Conservation (phyloP, 1,140 invertebrate genomes). For the Camponotus floridanus region DNA sequence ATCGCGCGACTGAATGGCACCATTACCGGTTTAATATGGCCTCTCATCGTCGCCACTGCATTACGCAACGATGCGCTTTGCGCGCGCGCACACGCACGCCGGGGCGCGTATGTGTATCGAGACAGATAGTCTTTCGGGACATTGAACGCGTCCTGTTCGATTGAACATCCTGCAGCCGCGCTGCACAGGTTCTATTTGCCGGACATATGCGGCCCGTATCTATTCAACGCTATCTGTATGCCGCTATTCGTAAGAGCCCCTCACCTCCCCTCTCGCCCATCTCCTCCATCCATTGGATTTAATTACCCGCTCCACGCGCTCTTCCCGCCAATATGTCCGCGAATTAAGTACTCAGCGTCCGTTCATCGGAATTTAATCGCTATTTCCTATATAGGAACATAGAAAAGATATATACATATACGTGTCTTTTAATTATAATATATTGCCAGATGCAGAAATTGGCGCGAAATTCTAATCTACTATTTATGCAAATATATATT, state of each 20-base stretch:
- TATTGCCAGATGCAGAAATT: not conserved
- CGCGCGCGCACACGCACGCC: slow-evolving; percentile 8
- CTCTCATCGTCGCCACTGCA: slow-evolving; percentile 68
- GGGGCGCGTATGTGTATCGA: slow-evolving; percentile 73
- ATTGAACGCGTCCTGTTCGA: slow-evolving; percentile 82
- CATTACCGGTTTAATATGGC: slow-evolving; percentile 76
- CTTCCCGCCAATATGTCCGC: not conserved
- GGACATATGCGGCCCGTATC: slow-evolving; percentile 74
- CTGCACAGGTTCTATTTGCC: slow-evolving; percentile 79
- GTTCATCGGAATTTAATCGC: not conserved
- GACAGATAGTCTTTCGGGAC: slow-evolving; percentile 83
- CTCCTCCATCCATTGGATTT: slow-evolving; percentile 51
- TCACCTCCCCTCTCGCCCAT: too few species aligned
- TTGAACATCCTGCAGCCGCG: slow-evolving; percentile 78
- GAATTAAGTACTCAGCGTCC: not conserved
- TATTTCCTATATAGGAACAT: not conserved
- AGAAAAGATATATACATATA: not conserved
- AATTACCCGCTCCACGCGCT: slow-evolving; percentile 60
- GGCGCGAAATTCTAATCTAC: not conserved
- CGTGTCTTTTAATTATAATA: not conserved
- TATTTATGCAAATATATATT: too few species aligned
- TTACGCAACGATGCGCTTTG: slow-evolving; percentile 66
- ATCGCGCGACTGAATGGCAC: slow-evolving; percentile 70
- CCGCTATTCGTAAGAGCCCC: slow-evolving; percentile 57
- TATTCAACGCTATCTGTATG: slow-evolving; percentile 68